phyloP scores from a whole-genome alignment of 2,797 vertebrate species.

The Crenuchus spilurus region DNA sequence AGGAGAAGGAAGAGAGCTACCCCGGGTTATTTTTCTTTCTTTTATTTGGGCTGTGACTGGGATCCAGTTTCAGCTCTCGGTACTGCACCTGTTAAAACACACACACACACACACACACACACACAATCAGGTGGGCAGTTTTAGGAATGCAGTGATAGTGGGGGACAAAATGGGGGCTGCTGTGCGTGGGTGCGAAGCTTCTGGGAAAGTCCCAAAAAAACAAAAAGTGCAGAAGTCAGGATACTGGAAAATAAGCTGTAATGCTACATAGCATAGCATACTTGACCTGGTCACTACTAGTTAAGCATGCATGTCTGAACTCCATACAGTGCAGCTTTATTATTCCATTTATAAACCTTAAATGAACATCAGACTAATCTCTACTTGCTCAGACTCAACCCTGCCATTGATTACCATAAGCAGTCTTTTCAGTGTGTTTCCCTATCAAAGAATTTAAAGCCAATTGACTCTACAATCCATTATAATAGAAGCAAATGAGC shows the following conservation, averaged over 20 bases:
- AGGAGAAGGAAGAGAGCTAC: slow-evolving; percentile 75
- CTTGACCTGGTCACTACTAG: no score
- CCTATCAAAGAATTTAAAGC: no score
- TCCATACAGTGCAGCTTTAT: no score
- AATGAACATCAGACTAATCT: no score
- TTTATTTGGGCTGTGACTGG: slow-evolving; percentile 93
- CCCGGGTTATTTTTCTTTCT: slow-evolving; percentile 96
- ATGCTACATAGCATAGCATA: no score
- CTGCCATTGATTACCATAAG: no score
- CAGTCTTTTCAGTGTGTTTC: no score
- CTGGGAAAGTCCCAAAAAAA: slow-evolving; percentile 72
- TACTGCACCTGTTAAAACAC: slow-evolving; percentile 99
- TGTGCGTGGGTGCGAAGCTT: slow-evolving; percentile 68
- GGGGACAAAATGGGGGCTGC: neutral
- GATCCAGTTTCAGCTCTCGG: slow-evolving; percentile 94
- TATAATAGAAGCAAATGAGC: no score
- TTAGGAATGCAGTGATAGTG: slow-evolving; percentile 26
- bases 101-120: slow-evolving; percentile 68
- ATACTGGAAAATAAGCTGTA: neutral
- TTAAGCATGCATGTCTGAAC: no score
- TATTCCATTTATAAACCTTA: no score
- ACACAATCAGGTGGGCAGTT: slow-evolving; percentile 53
- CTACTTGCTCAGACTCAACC: no score
- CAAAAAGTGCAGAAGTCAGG: slow-evolving; percentile 65
- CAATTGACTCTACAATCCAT: no score